Base-by-base conservation (phyloP, 2,888 invertebrate species). In the Penaeus monodon region DNA sequence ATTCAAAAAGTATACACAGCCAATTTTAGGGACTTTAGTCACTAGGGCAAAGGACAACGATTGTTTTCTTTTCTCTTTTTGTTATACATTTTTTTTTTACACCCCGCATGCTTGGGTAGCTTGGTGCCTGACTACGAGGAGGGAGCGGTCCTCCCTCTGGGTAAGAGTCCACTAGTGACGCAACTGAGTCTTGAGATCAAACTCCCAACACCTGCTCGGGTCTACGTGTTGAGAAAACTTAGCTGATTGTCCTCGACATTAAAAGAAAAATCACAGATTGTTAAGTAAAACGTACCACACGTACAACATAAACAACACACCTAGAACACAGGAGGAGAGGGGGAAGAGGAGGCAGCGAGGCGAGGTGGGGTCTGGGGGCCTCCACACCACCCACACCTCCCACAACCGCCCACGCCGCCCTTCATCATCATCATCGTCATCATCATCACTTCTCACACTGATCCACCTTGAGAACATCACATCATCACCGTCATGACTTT, bases 201-300 rank as follows among this genome's bases (percentile, higher is more conserved):
- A 85, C 65, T 49, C 66, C 84, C 66, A 63, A 80, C 73, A 73
- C 38, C 33, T 38, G 38, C 33, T 33, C 33, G 38, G 73, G 73
- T 29, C 73, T 38, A 73, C 73, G 73, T 73, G 64, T 78, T 73
- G 74, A 73, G 78, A 80, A 78, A 85, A 78, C 79, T 79, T 57
- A 85, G 68, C 77, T 86, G 86, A 81, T 82, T 82, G 81, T 82
- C 81, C 73, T 86, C 68, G 82, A 82, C 78, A 78, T 65, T 33
- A 49, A 82, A 86, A 78, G 73, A 74, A 70, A 81, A 87, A 87
- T 87, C 86, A 87, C 86, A 87, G 86, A 87, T 83, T 76, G 77
- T 86, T 86, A 87, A 83, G 86, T 87, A 83, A 83, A 83, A 77
- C 44, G 76, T 74, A 38, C 65, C 83, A 83, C 79, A 73, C 85